These are phyloP conservation scores for Dicerorhinus sumatrensis DNA, from an alignment of 2,113 vertebrate genomes.

Conservation along the genomic window DNA sequence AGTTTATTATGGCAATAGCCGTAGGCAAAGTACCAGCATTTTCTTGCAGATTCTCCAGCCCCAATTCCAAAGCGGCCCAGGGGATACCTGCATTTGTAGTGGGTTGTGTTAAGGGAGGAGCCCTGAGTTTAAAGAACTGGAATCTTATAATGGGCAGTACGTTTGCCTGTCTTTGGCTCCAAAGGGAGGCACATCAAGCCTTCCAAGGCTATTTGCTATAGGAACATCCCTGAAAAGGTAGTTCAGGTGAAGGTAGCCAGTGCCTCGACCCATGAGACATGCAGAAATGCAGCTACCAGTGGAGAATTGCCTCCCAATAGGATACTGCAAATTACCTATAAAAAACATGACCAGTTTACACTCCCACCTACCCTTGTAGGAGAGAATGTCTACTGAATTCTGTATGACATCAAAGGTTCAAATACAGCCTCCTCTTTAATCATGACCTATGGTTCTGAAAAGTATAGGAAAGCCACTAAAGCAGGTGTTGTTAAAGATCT, in stretches of 20 bases:
- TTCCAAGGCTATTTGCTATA: neutral
- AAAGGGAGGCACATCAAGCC: neutral
- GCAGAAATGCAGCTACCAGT: neutral
- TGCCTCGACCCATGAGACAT: neutral
- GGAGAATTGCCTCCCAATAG: neutral
- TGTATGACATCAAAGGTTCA: neutral
- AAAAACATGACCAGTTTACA: neutral
- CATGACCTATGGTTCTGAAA: neutral
- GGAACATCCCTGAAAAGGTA: neutral
- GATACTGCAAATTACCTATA: neutral
- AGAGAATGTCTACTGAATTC: neutral
- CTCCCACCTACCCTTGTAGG: neutral
- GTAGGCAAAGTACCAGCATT: too few species aligned
- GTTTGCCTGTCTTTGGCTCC: neutral
- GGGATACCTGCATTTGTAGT: neutral
- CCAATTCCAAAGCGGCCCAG: too few species aligned
- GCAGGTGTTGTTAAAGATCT: neutral
- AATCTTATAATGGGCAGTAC: neutral
- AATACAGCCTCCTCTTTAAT: neutral
- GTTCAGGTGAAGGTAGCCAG: neutral
- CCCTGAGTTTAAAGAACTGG: neutral
- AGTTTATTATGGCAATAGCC: too few species aligned
- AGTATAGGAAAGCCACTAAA: neutral
- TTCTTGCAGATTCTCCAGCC: too few species aligned
- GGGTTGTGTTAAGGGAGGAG: neutral